phyloP scores from a whole-genome alignment of 2,888 invertebrate genomes.

The Myathropa florea region DNA sequence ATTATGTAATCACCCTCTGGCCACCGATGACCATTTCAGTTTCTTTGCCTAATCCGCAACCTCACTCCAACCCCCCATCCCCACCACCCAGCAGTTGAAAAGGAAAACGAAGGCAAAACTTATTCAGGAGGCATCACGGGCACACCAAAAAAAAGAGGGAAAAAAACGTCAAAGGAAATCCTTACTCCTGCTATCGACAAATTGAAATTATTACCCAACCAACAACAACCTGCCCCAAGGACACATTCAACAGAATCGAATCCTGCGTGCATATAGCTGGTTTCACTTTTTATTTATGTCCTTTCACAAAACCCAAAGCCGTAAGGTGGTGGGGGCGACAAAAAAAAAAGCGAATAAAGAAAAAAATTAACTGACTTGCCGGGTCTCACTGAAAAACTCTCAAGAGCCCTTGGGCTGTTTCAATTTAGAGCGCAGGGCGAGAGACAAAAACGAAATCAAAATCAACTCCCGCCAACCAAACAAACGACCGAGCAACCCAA shows the following conservation, averaged over 20 bases:
- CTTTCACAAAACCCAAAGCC: constrained; percentile 17
- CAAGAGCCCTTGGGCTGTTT: constrained; percentile 55
- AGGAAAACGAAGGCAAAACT: constrained; percentile 28
- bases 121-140: constrained; percentile 34
- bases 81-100: constrained; percentile 20
- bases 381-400: constrained; percentile 35
- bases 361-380: constrained; percentile 57
- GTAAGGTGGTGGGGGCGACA: constrained; percentile 1
- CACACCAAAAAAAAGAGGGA: neutral
- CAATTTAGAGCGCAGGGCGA: constrained; percentile 59
- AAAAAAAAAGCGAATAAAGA: neutral
- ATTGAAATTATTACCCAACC: constrained; percentile 62
- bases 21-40: constrained; percentile 19
- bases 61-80: too few species aligned
- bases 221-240: constrained; percentile 40
- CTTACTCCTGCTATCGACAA: constrained; percentile 50
- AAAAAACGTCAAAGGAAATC: neutral
- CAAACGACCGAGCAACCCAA: constrained; percentile 65
- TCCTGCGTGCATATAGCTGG: constrained; percentile 59
- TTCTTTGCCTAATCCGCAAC: constrained; percentile 9
- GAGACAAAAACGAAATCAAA: constrained; percentile 56
- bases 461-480: constrained; percentile 56
- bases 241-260: constrained; percentile 68
- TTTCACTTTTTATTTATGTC: constrained; percentile 61
- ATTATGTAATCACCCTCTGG: constrained; percentile 21